Evolutionary conservation across 92 coral and sea anemone genomes (phyloP).

Genomic region (Actinernus sp.): DNA sequence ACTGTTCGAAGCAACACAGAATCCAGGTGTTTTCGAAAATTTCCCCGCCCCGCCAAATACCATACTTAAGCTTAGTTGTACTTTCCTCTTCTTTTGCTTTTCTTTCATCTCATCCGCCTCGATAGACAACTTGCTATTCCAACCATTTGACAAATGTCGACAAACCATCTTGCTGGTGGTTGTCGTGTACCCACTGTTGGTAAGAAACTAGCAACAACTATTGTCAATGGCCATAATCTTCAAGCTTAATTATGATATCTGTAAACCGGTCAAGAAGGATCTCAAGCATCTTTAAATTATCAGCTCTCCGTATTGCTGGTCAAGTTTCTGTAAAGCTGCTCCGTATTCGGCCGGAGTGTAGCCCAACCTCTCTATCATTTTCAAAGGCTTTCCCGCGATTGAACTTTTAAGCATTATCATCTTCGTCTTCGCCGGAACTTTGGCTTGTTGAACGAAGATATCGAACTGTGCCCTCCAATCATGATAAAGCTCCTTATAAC

Average conservation of each 20-base stretch:
- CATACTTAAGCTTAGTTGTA: background rate
- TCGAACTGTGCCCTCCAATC: conserved; percentile 61
- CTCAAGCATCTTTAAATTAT: conserved; percentile 44
- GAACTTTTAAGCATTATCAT: conserved; percentile 52
- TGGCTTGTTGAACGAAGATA: conserved; percentile 34
- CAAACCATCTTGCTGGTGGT: conserved; percentile 5
- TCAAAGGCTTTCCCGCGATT: conserved; percentile 27
- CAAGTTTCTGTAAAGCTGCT: conserved; percentile 54
- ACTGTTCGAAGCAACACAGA: conserved; percentile 24
- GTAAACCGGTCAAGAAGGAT: conserved; percentile 36
- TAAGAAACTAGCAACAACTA: conserved; percentile 22
- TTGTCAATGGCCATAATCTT: conserved; percentile 34
- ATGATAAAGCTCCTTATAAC: conserved; percentile 48
- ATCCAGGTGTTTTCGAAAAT: background rate
- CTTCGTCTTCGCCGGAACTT: conserved; percentile 40
- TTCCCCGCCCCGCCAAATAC: conserved; percentile 14
- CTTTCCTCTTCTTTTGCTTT: conserved; percentile 11
- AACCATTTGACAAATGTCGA: conserved; percentile 22
- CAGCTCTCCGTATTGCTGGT: conserved; percentile 49
- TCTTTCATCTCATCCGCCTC: conserved; percentile 15
- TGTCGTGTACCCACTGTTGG: conserved; percentile 26
- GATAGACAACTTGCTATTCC: conserved; percentile 31
- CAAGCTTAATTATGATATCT: conserved; percentile 38
- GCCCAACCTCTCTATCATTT: conserved; percentile 32
- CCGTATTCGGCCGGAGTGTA: conserved; percentile 35